Base-by-base conservation (phyloP, 1,140 invertebrate genomes). In the Plodia interpunctella region DNA sequence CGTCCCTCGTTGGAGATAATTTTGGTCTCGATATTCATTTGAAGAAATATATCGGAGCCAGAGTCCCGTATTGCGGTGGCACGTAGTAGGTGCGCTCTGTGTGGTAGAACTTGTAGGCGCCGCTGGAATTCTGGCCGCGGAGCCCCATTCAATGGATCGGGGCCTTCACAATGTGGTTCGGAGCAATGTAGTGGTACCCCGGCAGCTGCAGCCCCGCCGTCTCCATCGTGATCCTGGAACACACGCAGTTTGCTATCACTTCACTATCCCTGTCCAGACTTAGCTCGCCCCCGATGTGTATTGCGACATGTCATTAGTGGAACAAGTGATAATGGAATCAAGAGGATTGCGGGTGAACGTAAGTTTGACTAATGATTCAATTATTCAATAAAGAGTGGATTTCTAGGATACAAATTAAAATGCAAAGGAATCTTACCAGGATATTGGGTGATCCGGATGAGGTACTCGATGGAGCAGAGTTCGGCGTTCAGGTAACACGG, bases 141-240 rank as follows among this genome's bases (percentile, higher is more conserved):
- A 81, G 78, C 76, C 75, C 75, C 80, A 88, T 90, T 94, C 95
- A 97, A 91, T 97, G 96, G 82, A 97, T 96, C 69, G 95, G 95
- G 65, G 96, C 95, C 90, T 97, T 97, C 74, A 97, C 95, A 86
- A 97, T 97, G 91, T 97, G 95, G 91, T 96, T 97, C 57, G 96
- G 96, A 70, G 96, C 94, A 87, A 97, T 95, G 91, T 96, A 97
- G 87, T 97, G 96, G 91, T 96, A 97, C 61, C 95, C 95, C 63
- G 95, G 94, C 91, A 97, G 94, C 75, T 95, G 95, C 91, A 97
- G 92, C 72, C 95, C 95, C 66, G 95, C 95, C 59, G 96, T 97
- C 91, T 97, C 96, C 95, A 97, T 95, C 51, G 96, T 96, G 95
- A 97, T 97, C 93, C 96, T 97, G 93, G 15, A 89, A 88, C 62